These are phyloP conservation scores for Gopherus flavomarginatus DNA, from an alignment of 2,113 vertebrate genomes.

Conservation along the genomic window DNA sequence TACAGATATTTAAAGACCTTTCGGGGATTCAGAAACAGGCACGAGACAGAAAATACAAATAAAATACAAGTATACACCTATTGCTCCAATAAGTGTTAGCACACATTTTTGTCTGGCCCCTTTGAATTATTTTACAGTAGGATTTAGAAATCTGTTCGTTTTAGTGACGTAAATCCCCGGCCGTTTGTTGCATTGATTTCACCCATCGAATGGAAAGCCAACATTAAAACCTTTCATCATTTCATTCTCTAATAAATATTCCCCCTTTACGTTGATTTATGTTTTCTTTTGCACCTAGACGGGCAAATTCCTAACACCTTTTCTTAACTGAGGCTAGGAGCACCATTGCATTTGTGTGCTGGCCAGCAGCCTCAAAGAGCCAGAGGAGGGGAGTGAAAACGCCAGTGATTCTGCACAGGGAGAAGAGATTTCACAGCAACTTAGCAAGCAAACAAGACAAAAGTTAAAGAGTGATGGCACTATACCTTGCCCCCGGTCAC, in stretches of 20 bases:
- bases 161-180: neutral
- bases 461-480: constrained; percentile 60
- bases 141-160: neutral
- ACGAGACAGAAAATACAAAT: neutral
- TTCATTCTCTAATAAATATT: neutral
- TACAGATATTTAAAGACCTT: neutral
- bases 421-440: neutral
- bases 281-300: neutral
- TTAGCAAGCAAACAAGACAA: constrained; percentile 47
- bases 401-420: neutral
- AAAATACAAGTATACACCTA: neutral
- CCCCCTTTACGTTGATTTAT: neutral
- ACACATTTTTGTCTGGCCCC: neutral
- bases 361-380: neutral
- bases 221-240: neutral
- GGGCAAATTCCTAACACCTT: neutral
- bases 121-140: neutral
- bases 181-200: neutral
- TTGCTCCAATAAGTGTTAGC: neutral
- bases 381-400: neutral
- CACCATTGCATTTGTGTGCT: neutral
- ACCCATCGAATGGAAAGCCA: neutral
- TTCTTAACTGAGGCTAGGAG: neutral
- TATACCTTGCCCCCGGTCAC: constrained; percentile 66
- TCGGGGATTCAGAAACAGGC: neutral